A percentile compares a stretch with the other conserved stretches of the same genome.
These are phyloP conservation scores for Drosophila ironensis DNA, from an alignment of 1,140 invertebrate species.

Conservation along the genomic window DNA sequence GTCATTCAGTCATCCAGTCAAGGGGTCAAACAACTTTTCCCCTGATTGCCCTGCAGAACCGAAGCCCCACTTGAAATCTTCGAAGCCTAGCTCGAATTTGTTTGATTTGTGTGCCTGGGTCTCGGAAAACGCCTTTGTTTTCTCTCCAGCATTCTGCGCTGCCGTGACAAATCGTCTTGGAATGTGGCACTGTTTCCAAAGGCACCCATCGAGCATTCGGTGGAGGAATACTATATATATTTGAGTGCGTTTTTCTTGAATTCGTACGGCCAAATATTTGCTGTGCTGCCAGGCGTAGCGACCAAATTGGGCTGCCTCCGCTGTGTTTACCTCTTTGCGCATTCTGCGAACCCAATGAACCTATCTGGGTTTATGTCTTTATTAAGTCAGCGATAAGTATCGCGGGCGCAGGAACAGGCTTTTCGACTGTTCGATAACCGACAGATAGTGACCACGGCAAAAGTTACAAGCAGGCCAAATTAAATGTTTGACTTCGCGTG, in stretches of 20 bases:
- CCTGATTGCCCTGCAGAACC: slow-evolving; percentile 36
- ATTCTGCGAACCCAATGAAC: slow-evolving; percentile 55
- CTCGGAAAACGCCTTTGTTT: slow-evolving; percentile 53
- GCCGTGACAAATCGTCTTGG: slow-evolving; percentile 70
- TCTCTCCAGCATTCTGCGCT: slow-evolving; percentile 7
- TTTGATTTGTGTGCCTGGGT: slow-evolving; percentile 62
- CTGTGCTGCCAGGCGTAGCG: slow-evolving; percentile 39
- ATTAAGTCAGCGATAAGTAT: slow-evolving; percentile 66
- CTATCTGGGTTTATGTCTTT: slow-evolving; percentile 64
- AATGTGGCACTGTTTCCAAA: slow-evolving; percentile 50
- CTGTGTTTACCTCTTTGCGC: slow-evolving; percentile 31
- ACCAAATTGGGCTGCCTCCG: slow-evolving; percentile 27
- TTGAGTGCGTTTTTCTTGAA: slow-evolving; percentile 22
- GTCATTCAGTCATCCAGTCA: slow-evolving; percentile 53
- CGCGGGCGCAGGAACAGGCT: slow-evolving; percentile 22
- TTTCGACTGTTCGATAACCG: slow-evolving; percentile 16
- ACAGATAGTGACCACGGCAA: slow-evolving; percentile 33
- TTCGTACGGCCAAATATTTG: slow-evolving; percentile 64
- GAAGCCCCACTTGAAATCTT: not conserved
- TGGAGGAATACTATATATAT: not conserved
- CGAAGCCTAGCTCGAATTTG: slow-evolving; percentile 23
- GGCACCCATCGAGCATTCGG: not conserved
- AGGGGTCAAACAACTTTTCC: slow-evolving; percentile 77
- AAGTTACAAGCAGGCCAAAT: slow-evolving; percentile 20
- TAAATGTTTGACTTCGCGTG: slow-evolving; percentile 26